Evolutionary conservation across 1,140 invertebrate species (phyloP).

Genomic region (Danaus plexippus): DNA sequence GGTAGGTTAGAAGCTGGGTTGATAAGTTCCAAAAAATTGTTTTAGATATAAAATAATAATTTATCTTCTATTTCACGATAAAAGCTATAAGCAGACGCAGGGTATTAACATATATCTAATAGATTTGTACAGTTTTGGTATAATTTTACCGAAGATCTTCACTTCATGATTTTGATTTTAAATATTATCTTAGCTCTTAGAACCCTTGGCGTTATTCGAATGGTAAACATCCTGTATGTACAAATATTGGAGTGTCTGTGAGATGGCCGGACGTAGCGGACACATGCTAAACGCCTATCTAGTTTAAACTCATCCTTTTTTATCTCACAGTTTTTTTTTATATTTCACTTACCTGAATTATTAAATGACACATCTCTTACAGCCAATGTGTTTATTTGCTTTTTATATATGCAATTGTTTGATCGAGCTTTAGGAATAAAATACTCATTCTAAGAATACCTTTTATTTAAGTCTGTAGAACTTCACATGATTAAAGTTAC

Average conservation of each 20-base stretch:
- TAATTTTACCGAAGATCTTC: slow-evolving; percentile 15
- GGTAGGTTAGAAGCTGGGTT: too few relatives aligned
- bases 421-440: too few relatives aligned
- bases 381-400: slow-evolving; percentile 7
- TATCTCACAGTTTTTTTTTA: slow-evolving; percentile 8
- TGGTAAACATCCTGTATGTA: slow-evolving; percentile 58
- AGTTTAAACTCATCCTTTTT: slow-evolving; percentile 30
- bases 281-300: slow-evolving; percentile 55
- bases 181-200: slow-evolving; percentile 61
- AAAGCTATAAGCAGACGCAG: too few relatives aligned
- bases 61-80: too few relatives aligned
- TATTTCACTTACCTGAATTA: slow-evolving; percentile 10
- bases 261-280: slow-evolving; percentile 50
- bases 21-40: too few relatives aligned
- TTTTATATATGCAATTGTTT: background rate
- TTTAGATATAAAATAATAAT: too few relatives aligned
- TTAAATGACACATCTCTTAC: slow-evolving; percentile 7
- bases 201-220: slow-evolving; percentile 39
- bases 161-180: slow-evolving; percentile 37
- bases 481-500: too few relatives aligned
- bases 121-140: too few relatives aligned
- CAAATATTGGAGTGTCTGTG: slow-evolving; percentile 53
- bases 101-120: too few relatives aligned
- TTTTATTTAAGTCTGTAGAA: too few relatives aligned
- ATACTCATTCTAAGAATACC: too few relatives aligned